A percentile compares a stretch with the other conserved stretches of the same genome.
Evolutionary conservation across 2,797 vertebrate genomes (phyloP).

Genomic region (Trematomus bernacchii): DNA sequence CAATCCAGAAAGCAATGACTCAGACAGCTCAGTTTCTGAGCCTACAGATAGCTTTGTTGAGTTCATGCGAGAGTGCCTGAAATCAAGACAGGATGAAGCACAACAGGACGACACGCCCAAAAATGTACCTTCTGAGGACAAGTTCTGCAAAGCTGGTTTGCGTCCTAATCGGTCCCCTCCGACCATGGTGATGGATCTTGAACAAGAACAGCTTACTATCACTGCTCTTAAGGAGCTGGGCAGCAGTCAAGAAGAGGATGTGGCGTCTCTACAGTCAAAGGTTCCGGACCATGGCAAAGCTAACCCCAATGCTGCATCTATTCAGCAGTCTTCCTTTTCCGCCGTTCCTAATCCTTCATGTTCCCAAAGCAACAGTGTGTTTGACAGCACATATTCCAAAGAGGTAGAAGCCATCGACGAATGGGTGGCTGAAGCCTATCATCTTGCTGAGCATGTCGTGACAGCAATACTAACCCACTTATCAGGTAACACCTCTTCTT

Average conservation of each 20-base stretch:
- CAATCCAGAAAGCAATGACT: conserved; percentile 56
- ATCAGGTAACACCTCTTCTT: conserved; percentile 85
- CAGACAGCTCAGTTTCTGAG: conserved; percentile 54
- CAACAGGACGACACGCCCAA: conserved; percentile 59
- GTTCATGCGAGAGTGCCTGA: conserved; percentile 87
- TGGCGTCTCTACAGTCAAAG: conserved; percentile 35
- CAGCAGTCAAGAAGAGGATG: conserved; percentile 78
- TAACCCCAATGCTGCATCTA: conserved; percentile 34
- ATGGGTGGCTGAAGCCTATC: conserved; percentile 87
- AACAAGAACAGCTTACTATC: conserved; percentile 89
- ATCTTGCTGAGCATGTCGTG: conserved; percentile 90
- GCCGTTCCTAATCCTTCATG: conserved; percentile 43
- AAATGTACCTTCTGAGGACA: conserved; percentile 14
- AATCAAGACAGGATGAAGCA: conserved; percentile 80
- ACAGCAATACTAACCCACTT: conserved; percentile 89
- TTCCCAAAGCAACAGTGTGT: conserved; percentile 62
- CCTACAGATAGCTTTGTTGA: conserved; percentile 85
- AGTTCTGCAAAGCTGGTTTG: conserved; percentile 32
- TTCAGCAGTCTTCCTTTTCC: conserved; percentile 41
- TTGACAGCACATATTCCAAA: conserved; percentile 74
- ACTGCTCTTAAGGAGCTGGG: conserved; percentile 87
- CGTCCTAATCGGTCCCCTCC: conserved; percentile 53
- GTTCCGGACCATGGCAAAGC: conserved; percentile 37
- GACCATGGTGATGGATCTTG: conserved; percentile 82
- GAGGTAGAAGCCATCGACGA: conserved; percentile 85